These are phyloP conservation scores for Acanthis flammea DNA, from an alignment of 2,797 vertebrate species.

Conservation along the genomic window DNA sequence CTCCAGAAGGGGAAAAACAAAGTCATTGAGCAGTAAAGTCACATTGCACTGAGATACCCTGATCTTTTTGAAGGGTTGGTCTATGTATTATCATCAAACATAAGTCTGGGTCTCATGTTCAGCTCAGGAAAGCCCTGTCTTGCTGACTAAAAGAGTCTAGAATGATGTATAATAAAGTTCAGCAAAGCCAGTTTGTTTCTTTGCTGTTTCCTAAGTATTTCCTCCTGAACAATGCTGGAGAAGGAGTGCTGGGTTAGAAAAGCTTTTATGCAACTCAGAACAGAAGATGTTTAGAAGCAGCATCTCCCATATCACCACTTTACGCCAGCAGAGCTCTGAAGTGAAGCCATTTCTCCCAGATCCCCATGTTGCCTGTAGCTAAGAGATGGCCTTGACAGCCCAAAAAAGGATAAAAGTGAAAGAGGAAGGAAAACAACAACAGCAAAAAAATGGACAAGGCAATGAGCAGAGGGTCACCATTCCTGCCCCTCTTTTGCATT, in stretches of 20 bases:
- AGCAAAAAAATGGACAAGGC: fast-evolving
- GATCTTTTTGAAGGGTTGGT: neutral
- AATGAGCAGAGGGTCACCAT: neutral
- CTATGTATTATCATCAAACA: neutral
- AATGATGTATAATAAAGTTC: neutral
- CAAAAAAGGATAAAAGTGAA: neutral
- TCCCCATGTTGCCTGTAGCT: fast-evolving
- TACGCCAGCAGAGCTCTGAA: neutral
- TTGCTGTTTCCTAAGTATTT: neutral
- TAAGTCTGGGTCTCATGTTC: neutral
- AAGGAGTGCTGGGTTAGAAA: neutral
- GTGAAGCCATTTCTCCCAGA: neutral
- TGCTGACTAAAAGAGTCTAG: neutral
- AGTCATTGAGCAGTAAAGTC: neutral
- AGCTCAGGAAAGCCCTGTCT: neutral
- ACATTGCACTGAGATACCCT: neutral
- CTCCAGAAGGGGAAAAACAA: neutral
- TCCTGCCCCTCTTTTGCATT: neutral
- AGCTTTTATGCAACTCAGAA: neutral
- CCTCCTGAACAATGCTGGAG: neutral
- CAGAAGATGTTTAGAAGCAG: neutral
- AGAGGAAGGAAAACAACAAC: neutral
- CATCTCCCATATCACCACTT: neutral
- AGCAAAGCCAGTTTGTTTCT: neutral
- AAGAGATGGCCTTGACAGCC: neutral